These are phyloP conservation scores for Pterophyllum scalare DNA, from an alignment of 2,113 vertebrate genomes.

Conservation along the genomic window DNA sequence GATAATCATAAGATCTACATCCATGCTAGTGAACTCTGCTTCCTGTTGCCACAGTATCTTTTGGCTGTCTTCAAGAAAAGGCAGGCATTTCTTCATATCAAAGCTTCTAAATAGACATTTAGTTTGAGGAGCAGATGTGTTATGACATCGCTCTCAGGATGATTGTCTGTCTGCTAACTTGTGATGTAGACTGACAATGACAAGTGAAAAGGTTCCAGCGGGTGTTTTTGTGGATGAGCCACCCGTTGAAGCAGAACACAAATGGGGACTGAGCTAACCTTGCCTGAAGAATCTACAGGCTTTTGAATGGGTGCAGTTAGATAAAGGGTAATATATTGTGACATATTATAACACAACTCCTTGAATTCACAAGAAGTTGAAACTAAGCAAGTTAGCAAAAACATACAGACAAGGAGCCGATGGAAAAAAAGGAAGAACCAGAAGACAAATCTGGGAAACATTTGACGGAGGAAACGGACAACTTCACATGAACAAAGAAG, in stretches of 20 bases:
- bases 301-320: conserved; percentile 9
- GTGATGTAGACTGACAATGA: conserved; percentile 69
- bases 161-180: conserved; percentile 56
- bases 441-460: neutral
- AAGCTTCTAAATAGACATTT: conserved; percentile 51
- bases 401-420: neutral
- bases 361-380: neutral
- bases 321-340: conserved; percentile 24
- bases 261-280: conserved; percentile 45
- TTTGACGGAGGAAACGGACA: neutral
- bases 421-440: neutral
- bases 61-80: conserved; percentile 42
- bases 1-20: conserved; percentile 14
- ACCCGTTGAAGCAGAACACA: conserved; percentile 47
- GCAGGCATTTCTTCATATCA: conserved; percentile 13
- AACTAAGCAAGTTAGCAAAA: conserved; percentile 8
- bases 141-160: conserved; percentile 60
- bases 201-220: conserved; percentile 68
- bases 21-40: neutral
- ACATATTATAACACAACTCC: conserved; percentile 18
- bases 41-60: conserved; percentile 11
- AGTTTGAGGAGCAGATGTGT: conserved; percentile 66
- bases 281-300: conserved; percentile 52
- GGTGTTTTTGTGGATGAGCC: conserved; percentile 60
- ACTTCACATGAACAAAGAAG: neutral